Evolutionary conservation across 1,140 invertebrate genomes (phyloP).

Genomic region (Trachymyrmex cornetzi): DNA sequence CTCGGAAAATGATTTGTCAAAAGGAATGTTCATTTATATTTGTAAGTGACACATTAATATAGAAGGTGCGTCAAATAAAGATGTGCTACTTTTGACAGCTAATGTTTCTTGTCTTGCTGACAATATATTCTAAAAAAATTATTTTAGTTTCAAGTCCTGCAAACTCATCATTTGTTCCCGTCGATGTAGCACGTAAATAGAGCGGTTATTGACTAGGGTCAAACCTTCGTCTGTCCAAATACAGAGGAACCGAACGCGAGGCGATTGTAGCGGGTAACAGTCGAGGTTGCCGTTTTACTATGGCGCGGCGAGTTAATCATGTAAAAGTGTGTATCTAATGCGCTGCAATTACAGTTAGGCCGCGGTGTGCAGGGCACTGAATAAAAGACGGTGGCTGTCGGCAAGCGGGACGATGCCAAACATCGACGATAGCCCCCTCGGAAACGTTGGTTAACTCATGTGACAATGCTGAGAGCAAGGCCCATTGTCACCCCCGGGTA

Average conservation of each 20-base stretch:
- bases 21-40: conserved; percentile 1
- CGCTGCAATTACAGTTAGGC: conserved; percentile 71
- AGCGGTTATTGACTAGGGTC: conserved; percentile 18
- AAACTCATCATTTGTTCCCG: conserved; percentile 23
- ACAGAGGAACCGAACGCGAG: conserved; percentile 27
- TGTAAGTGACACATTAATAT: neutral
- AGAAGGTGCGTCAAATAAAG: neutral
- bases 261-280: conserved; percentile 43
- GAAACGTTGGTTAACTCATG: conserved; percentile 83
- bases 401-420: conserved; percentile 70
- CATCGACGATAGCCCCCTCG: conserved; percentile 68
- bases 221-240: conserved; percentile 50
- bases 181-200: conserved; percentile 39
- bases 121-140: conserved; percentile 19
- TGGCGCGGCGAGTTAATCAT: conserved; percentile 55
- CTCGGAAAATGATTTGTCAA: neutral
- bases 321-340: conserved; percentile 71
- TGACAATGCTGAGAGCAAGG: conserved; percentile 83
- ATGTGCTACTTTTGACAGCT: neutral
- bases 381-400: conserved; percentile 77
- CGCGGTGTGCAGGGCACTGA: conserved; percentile 66
- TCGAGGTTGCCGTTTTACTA: conserved; percentile 10
- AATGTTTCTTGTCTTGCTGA: neutral
- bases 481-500: conserved; percentile 72
- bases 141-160: neutral